Percentiles rank a stretch among this genome's conserved stretches.
Conservation (phyloP, 2,888 invertebrate species). For the Nephrocerus scutellatus region DNA sequence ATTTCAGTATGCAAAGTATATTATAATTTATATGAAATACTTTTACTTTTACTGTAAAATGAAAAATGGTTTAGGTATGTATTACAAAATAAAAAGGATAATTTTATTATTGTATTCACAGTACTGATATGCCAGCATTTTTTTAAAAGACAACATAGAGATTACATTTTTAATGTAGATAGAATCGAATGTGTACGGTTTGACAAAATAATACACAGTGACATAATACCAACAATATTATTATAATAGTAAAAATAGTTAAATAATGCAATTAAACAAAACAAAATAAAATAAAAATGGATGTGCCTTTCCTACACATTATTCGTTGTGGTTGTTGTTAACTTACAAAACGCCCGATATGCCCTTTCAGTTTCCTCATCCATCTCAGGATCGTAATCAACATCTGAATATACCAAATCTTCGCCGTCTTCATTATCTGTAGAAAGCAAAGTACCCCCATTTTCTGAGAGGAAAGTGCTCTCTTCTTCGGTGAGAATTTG, state of each 20-base stretch:
- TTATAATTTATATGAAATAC: background rate
- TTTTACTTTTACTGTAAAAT: too few relatives aligned
- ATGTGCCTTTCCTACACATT: too few relatives aligned
- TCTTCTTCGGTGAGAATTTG: constrained; percentile 72
- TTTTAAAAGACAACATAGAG: too few relatives aligned
- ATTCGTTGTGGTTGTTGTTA: constrained; percentile 2
- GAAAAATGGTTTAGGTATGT: too few relatives aligned
- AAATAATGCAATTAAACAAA: constrained; percentile 7
- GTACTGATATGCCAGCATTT: too few relatives aligned
- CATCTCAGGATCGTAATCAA: constrained; percentile 55
- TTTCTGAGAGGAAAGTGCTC: constrained; percentile 59
- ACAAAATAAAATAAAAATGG: constrained; percentile 4
- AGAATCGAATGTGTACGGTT: too few relatives aligned
- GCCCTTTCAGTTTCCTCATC: constrained; percentile 56
- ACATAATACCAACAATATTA: too few relatives aligned
- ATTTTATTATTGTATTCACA: too few relatives aligned
- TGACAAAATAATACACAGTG: too few relatives aligned
- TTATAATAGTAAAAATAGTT: constrained; percentile 9
- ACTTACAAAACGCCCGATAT: constrained; percentile 51
- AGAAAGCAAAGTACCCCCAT: constrained; percentile 33
- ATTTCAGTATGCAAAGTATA: background rate
- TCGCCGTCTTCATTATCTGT: constrained; percentile 45
- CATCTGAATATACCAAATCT: constrained; percentile 48
- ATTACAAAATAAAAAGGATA: too few relatives aligned
- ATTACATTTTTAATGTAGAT: too few relatives aligned